phyloP scores from a whole-genome alignment of 2,888 invertebrate genomes.

The Amiota mariae region DNA sequence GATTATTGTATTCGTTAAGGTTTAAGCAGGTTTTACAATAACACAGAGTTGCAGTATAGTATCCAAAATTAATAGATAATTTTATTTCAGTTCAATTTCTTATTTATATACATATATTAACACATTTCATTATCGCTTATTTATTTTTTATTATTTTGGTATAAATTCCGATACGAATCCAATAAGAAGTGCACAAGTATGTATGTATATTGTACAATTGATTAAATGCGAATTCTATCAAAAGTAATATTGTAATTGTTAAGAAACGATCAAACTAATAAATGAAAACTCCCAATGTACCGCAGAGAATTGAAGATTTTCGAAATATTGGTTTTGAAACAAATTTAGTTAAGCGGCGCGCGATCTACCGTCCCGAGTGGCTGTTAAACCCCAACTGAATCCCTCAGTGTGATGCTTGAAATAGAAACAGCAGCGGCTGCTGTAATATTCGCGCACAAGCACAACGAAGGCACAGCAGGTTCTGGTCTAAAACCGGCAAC shows the following conservation, averaged over 20 bases:
- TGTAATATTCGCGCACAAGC: conserved; percentile 44
- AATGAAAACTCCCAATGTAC: conserved; percentile 58
- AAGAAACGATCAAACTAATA: conserved; percentile 29
- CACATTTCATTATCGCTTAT: neutral
- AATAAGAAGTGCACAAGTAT: too few species aligned
- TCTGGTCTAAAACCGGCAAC: conserved; percentile 33
- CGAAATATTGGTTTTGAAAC: conserved; percentile 67
- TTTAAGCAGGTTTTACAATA: neutral
- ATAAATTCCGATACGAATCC: neutral
- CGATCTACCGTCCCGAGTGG: conserved; percentile 74
- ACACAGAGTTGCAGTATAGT: neutral
- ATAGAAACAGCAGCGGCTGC: conserved; percentile 44
- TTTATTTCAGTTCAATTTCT: conserved; percentile 23
- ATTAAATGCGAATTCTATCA: too few species aligned
- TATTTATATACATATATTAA: conserved; percentile 5
- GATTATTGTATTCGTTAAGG: neutral
- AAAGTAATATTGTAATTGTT: too few species aligned
- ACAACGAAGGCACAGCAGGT: conserved; percentile 27
- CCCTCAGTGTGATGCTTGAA: conserved; percentile 69
- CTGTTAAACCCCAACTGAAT: conserved; percentile 76
- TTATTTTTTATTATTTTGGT: conserved; percentile 32
- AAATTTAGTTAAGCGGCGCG: conserved; percentile 63
- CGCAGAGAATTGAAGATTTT: conserved; percentile 70
- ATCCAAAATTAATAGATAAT: conserved; percentile 42
- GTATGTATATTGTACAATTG: too few species aligned